A percentile compares a stretch with the other conserved stretches of the same genome.
phyloP scores from a whole-genome alignment of 2,888 invertebrate genomes.

The Branchinecta sandiegonensis region DNA sequence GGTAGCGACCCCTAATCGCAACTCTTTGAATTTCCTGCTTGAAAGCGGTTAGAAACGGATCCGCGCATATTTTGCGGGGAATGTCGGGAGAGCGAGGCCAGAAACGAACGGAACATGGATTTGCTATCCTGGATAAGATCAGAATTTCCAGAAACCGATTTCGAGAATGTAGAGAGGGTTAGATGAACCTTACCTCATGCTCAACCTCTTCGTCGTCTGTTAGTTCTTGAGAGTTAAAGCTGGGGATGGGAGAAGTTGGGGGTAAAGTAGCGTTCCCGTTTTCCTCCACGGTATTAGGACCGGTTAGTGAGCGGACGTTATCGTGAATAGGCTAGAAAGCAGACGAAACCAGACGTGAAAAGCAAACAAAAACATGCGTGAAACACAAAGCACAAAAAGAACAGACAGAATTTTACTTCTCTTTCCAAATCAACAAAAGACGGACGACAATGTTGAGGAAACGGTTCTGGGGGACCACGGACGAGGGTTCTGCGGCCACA shows the following conservation, averaged over 20 bases:
- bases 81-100: too few species aligned
- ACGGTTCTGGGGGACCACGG: too few species aligned
- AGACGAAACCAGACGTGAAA: neutral
- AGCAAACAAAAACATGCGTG: neutral
- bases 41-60: too few species aligned
- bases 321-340: conserved; percentile 13
- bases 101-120: too few species aligned
- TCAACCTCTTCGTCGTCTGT: neutral
- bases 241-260: conserved; percentile 6
- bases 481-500: too few species aligned
- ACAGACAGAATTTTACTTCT: neutral
- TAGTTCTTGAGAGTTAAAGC: neutral
- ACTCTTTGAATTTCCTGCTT: too few species aligned
- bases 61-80: too few species aligned
- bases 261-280: neutral
- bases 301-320: neutral
- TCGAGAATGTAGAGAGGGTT: neutral
- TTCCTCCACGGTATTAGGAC: neutral
- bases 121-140: too few species aligned
- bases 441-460: too few species aligned
- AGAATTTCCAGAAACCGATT: too few species aligned
- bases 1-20: too few species aligned
- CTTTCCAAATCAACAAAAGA: too few species aligned
- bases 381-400: neutral
- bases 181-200: neutral